Base-by-base conservation (phyloP, 2,113 vertebrate species). In the Columbina picui region DNA sequence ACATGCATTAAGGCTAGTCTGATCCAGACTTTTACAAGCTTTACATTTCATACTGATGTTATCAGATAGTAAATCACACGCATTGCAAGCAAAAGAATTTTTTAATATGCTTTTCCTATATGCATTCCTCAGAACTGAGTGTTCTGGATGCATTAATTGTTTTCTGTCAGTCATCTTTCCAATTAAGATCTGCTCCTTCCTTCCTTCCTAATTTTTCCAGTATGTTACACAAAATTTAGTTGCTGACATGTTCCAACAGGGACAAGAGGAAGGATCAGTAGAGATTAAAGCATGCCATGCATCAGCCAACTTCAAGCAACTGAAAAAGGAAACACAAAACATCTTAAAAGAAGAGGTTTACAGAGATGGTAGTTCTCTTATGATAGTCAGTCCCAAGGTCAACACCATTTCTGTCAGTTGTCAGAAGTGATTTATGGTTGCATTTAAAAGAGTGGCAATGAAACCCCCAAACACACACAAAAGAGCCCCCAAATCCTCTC, bases 11-110 rank as follows among this genome's bases (percentile, higher is more conserved):
- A 90, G 39, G 65, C 60, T 93, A 92, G 90, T 94, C 89, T 89
- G 53, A 96, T 90, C 88, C 90, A 89, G 96, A 71, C 73, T 89
- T 94, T 96, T 94, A 96, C 86, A 95, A 76, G 93, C 88, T 89
- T 89, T 92, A 90, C 60, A 78, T 82, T 95, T 97, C 92, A 89
- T 88, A 79, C 90, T 84, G 96, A 96, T 93, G 86, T 90, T 97
- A 97, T 96, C 94, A 92, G 80, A 43, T 73, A 92, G 32, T 94
- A 94, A 96, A 94, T 84, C 85, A 87, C 32, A 52, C 60, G 43
- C n/a, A 75, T 17, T 43, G 45, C 53, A 93, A 87, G 69, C 29
- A 87, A 61, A 93, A 84, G 36, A 84, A 52, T 79, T 82, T 87
- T 85, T 90, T 73, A 32, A 38, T 69, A 59, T 45, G 76, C 79